Percentiles rank a stretch among this genome's conserved stretches.
phyloP scores from a whole-genome alignment of 53 echinoderm and acorn worm species.

The Echinometra lucunter region DNA sequence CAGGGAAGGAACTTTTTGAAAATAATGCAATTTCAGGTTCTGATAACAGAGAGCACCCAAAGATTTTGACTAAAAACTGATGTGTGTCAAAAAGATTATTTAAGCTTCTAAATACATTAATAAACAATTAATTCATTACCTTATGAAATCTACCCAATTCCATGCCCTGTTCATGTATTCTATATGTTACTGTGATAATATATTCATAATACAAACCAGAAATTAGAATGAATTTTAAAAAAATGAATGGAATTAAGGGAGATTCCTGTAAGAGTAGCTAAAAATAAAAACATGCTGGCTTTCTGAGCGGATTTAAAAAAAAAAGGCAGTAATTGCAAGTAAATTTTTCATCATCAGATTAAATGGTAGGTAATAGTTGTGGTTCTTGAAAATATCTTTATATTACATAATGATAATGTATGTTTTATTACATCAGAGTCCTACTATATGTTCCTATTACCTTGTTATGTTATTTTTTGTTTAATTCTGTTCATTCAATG shows the following conservation, averaged over 20 bases:
- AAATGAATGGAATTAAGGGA: not conserved
- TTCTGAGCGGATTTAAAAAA: not conserved
- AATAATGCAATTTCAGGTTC: too few species aligned
- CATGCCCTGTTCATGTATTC: too few species aligned
- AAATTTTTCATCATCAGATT: not conserved
- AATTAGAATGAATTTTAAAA: not conserved
- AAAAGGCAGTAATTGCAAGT: not conserved
- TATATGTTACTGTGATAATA: too few species aligned
- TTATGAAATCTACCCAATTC: not conserved
- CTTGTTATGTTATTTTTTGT: too few species aligned
- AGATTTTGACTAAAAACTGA: too few species aligned
- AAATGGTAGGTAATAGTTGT: not conserved
- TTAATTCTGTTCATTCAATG: too few species aligned
- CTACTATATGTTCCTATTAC: not conserved
- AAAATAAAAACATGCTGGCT: not conserved
- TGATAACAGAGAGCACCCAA: too few species aligned
- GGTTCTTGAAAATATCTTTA: not conserved
- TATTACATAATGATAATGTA: not conserved
- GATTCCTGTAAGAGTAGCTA: not conserved
- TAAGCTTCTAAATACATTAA: too few species aligned
- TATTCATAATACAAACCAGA: too few species aligned
- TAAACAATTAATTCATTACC: not conserved
- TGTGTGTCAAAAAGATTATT: too few species aligned
- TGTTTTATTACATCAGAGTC: not conserved
- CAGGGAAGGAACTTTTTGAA: too few species aligned